These are phyloP conservation scores for Spisula solida DNA, from an alignment of 2,888 invertebrate species.

Conservation along the genomic window DNA sequence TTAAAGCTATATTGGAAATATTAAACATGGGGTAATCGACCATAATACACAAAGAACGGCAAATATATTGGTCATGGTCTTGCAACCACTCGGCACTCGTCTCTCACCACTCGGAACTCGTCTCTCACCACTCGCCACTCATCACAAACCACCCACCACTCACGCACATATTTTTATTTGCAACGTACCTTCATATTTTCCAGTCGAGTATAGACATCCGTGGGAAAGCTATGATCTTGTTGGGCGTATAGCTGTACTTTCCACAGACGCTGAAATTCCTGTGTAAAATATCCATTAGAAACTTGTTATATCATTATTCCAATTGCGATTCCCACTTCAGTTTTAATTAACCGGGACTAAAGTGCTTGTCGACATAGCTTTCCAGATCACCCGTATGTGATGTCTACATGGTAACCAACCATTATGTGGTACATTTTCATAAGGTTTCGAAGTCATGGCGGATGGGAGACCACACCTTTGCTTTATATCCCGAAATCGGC, in stretches of 20 bases:
- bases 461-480: too few species aligned
- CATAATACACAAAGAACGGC: too few species aligned
- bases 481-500: too few species aligned
- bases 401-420: neutral
- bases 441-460: too few species aligned
- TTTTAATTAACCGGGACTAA: constrained; percentile 36
- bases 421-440: neutral
- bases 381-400: constrained; percentile 26
- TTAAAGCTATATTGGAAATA: too few species aligned
- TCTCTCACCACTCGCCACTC: too few species aligned
- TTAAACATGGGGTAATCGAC: too few species aligned
- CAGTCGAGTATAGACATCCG: neutral
- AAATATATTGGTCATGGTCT: too few species aligned
- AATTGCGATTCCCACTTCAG: constrained; percentile 31
- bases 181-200: neutral
- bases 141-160: too few species aligned
- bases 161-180: neutral
- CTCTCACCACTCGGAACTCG: too few species aligned
- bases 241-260: neutral
- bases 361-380: constrained; percentile 18
- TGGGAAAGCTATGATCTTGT: neutral
- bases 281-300: constrained; percentile 38
- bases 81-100: too few species aligned
- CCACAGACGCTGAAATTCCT: constrained; percentile 13
- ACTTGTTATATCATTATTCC: constrained; percentile 40